phyloP scores from a whole-genome alignment of 2,888 invertebrate genomes.

The Idaea straminata region DNA sequence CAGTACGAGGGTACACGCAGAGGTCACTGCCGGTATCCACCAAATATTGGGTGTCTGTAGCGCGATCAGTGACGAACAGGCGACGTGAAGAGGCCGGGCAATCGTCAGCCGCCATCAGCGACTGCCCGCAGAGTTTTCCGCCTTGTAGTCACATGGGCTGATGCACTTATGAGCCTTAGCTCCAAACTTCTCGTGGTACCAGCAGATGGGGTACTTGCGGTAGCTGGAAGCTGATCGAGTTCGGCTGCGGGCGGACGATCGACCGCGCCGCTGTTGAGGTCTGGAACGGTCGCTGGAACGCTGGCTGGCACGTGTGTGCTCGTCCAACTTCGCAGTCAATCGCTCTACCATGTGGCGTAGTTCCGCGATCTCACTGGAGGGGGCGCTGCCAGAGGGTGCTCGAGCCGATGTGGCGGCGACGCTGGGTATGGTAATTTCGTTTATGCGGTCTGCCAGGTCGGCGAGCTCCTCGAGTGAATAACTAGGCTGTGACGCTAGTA shows the following conservation, averaged over 20 bases:
- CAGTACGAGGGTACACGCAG: constrained; percentile 28
- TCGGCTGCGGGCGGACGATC: background rate
- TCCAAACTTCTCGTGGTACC: constrained; percentile 10
- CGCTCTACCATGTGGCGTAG: background rate
- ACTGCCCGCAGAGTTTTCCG: constrained; percentile 23
- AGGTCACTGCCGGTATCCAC: constrained; percentile 19
- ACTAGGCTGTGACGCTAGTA: constrained; percentile 18
- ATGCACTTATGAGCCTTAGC: constrained; percentile 12
- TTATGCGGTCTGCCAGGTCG: constrained; percentile 11
- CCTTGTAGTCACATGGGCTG: constrained; percentile 11
- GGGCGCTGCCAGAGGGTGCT: background rate
- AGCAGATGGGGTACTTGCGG: constrained; percentile 11
- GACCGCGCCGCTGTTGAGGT: background rate
- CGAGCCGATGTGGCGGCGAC: background rate
- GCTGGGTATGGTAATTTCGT: constrained; percentile 7
- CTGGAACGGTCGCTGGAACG: background rate
- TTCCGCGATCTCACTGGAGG: constrained; percentile 4
- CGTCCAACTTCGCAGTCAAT: background rate
- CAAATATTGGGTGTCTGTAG: constrained; percentile 17
- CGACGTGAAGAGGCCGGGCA: constrained; percentile 19
- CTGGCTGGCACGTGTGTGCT: background rate
- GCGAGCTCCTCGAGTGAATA: constrained; percentile 8
- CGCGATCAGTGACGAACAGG: constrained; percentile 18
- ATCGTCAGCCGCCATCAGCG: constrained; percentile 23
- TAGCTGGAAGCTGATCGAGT: constrained; percentile 12